These are phyloP conservation scores for Colossoma macropomum DNA, from an alignment of 2,113 vertebrate species.

Conservation along the genomic window DNA sequence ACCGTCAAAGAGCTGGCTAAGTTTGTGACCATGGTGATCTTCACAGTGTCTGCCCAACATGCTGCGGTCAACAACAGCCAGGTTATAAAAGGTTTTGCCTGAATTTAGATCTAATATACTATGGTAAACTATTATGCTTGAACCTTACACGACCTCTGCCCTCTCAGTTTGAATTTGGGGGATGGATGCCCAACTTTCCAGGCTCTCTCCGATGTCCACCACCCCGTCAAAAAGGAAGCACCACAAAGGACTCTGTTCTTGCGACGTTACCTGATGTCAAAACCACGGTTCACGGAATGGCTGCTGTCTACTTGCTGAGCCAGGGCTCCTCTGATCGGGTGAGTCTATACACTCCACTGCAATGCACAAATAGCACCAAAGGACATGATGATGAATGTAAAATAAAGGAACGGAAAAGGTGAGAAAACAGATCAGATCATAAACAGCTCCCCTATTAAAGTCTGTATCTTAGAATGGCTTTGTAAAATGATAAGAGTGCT, in stretches of 20 bases:
- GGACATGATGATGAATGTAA: too few relatives aligned
- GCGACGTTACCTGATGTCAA: background rate
- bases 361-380: too few relatives aligned
- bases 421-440: too few relatives aligned
- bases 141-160: background rate
- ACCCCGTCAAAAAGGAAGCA: conserved; percentile 7
- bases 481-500: too few relatives aligned
- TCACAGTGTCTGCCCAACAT: conserved; percentile 53
- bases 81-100: background rate
- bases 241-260: background rate
- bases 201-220: conserved; percentile 28
- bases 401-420: too few relatives aligned
- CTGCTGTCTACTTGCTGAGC: background rate
- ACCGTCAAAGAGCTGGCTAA: conserved; percentile 32
- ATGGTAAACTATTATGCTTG: background rate
- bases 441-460: too few relatives aligned
- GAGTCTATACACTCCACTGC: background rate
- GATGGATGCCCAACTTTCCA: conserved; percentile 34
- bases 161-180: conserved; percentile 37
- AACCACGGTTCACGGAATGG: background rate
- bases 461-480: too few relatives aligned
- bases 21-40: conserved; percentile 60
- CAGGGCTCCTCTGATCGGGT: conserved; percentile 23
- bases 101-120: background rate
- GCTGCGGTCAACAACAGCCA: conserved; percentile 50